These are phyloP conservation scores for Nowickia ferox DNA, from an alignment of 2,888 invertebrate species.

Conservation along the genomic window DNA sequence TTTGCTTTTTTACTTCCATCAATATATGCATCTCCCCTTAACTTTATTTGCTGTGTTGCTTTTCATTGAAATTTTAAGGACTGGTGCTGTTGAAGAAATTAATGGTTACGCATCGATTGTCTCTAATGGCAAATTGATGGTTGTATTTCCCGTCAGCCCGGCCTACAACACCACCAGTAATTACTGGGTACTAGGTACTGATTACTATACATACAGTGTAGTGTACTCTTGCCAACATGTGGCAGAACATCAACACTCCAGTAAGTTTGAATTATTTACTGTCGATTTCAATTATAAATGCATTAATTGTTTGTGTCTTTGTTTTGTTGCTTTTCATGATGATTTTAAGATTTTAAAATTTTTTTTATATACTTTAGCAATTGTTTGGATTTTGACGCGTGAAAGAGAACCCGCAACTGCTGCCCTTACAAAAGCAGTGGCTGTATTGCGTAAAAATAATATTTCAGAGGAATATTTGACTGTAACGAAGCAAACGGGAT, in stretches of 20 bases:
- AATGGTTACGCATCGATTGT: conserved; percentile 67
- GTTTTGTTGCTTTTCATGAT: neutral
- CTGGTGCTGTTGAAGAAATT: conserved; percentile 41
- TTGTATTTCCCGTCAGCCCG: conserved; percentile 68
- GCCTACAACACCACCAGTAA: conserved; percentile 54
- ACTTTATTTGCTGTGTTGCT: conserved; percentile 12
- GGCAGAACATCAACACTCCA: conserved; percentile 40
- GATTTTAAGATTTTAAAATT: neutral
- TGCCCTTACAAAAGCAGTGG: conserved; percentile 44
- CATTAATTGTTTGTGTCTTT: neutral
- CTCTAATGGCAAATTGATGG: conserved; percentile 68
- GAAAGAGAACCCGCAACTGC: conserved; percentile 55
- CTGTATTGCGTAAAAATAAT: conserved; percentile 56
- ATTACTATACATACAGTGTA: conserved; percentile 85
- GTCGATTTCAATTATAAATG: conserved; percentile 29
- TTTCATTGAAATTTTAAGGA: neutral
- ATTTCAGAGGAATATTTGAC: neutral
- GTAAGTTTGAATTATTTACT: conserved; percentile 55
- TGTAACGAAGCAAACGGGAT: neutral
- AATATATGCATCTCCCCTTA: neutral
- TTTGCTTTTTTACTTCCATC: neutral
- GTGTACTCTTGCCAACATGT: conserved; percentile 84
- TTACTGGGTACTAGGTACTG: conserved; percentile 86
- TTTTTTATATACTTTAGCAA: conserved; percentile 39
- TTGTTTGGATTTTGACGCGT: conserved; percentile 75